Evolutionary conservation across 2,797 vertebrate genomes (phyloP), one percentile per base, ranked within the genome.

Genomic region (Enteromius trimaculatus): DNA sequence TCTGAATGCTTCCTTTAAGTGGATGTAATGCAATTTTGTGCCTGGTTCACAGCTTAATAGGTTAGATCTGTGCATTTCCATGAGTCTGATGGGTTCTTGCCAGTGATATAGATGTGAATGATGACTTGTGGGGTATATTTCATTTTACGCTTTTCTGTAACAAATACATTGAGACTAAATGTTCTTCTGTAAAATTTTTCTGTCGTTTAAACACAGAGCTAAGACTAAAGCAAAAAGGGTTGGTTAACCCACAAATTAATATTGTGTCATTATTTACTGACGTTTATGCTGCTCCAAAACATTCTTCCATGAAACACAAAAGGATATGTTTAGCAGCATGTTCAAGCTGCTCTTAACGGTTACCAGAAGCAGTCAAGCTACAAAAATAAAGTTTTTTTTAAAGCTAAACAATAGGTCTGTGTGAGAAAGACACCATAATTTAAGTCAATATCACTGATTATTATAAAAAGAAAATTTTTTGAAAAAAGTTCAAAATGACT

Each of bases 1-100:
- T 71, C 55, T 81, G 80, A 85, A 66, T 70, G 72, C 13, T 85
- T 71, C 71, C 42, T 65, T 62, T 80, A 81, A 84, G 76, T 71
- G 79, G 75, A 85, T 64, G 42, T 76, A 81, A 85, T 79, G 79
- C 75, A 76, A 72, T 78, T 82, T 65, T 39, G 23, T 62, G 62
- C 69, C 21, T 1, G 0, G 17, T 85, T 77, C 31, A 60, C 3
- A 14, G 47, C 68, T 62, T 83, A 71, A 74, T 60, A 79, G 84
- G 65, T 51, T 42, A 85, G 53, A 85, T 76, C 42, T 31, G 39
- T 7, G 29, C 64, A 60, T 79, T 84, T 82, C 64, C 29, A 72
- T 4, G 23, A 44, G 68, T 26, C 42, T 62, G 49, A 81, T 87
- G 75, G 77, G 70, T 29, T 71, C 69, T 51, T 44, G 42, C 29